phyloP scores from a whole-genome alignment of 2,113 vertebrate species.

The Tricholaema leucomelas region DNA sequence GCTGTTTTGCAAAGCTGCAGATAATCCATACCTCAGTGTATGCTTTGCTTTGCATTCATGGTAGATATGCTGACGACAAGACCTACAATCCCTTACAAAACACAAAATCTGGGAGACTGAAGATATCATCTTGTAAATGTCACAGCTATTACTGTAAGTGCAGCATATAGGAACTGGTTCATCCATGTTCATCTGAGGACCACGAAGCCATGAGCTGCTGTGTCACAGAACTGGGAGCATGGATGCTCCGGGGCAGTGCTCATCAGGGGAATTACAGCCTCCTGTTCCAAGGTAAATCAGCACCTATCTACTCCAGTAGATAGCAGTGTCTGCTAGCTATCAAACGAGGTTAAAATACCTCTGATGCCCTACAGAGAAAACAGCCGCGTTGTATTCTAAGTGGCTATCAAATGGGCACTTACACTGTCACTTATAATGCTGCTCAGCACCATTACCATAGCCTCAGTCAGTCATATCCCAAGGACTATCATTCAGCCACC shows the following conservation, averaged over 20 bases:
- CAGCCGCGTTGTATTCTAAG: neutral
- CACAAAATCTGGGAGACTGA: neutral
- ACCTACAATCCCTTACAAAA: neutral
- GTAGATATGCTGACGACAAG: neutral
- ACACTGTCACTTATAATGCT: accelerated
- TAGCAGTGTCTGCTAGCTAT: neutral
- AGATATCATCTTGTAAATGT: neutral
- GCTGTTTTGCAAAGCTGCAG: neutral
- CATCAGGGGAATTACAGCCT: neutral
- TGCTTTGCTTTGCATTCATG: neutral
- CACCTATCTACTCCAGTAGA: neutral
- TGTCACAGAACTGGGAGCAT: neutral
- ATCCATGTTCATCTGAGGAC: neutral
- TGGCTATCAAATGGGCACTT: neutral
- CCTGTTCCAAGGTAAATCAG: neutral
- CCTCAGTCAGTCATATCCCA: neutral
- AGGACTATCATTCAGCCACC: neutral
- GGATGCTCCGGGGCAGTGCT: neutral
- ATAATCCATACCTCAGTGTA: neutral
- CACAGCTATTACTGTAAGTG: neutral
- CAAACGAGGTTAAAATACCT: neutral
- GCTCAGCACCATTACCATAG: neutral
- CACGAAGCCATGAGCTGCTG: neutral
- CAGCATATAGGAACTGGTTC: neutral
- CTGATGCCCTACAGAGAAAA: neutral